A percentile compares a stretch with the other conserved stretches of the same genome.
phyloP scores from a whole-genome alignment of 2,113 vertebrate species.

The Heloderma charlesbogerti region DNA sequence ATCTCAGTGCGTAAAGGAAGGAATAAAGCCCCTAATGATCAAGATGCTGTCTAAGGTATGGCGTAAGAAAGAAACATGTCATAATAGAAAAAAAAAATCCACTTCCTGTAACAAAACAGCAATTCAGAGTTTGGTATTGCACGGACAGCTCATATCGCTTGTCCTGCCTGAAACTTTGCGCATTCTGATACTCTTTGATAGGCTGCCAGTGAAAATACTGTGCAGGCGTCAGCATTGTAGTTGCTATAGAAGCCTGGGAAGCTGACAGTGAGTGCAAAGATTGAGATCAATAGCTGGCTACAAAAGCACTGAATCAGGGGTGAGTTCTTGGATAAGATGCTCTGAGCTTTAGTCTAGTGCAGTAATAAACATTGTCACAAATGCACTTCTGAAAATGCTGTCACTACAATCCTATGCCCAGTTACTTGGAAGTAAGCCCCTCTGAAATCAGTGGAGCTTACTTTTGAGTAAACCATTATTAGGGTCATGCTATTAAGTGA shows the following conservation, averaged over 20 bases:
- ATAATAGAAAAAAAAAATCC: not conserved
- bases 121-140: not conserved
- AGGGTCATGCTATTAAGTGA: not conserved
- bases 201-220: conserved; percentile 83
- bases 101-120: conserved; percentile 19
- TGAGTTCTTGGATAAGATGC: conserved; percentile 63
- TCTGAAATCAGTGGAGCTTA: not conserved
- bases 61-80: not conserved
- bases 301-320: conserved; percentile 85
- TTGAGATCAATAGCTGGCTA: conserved; percentile 77
- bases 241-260: conserved; percentile 76
- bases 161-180: conserved; percentile 58
- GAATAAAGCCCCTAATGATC: not conserved
- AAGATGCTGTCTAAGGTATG: not conserved
- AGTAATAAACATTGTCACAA: not conserved
- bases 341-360: conserved; percentile 71
- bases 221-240: conserved; percentile 67
- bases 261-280: conserved; percentile 77
- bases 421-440: not conserved
- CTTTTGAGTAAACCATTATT: not conserved
- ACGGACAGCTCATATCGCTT: conserved; percentile 29
- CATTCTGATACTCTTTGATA: conserved; percentile 75
- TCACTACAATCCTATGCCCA: not conserved
- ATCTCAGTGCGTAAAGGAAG: not conserved
- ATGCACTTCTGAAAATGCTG: conserved; percentile 25